A percentile compares a stretch with the other conserved stretches of the same genome.
These are phyloP conservation scores for Macropodus opercularis DNA, from an alignment of 2,797 vertebrate genomes.

Conservation along the genomic window DNA sequence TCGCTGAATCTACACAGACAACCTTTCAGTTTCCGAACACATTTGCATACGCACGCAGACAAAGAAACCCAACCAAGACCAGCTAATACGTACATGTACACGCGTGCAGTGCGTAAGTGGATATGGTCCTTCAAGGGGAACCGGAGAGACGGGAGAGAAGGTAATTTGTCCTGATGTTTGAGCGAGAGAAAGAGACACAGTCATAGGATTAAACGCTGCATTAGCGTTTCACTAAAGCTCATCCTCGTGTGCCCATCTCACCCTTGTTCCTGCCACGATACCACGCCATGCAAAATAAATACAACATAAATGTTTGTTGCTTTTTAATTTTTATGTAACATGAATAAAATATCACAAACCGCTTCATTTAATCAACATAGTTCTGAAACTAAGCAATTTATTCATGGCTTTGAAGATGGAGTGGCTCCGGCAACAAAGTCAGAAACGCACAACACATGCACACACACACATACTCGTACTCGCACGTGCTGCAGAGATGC, in stretches of 20 bases:
- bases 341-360: conserved; percentile 79
- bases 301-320: conserved; percentile 74
- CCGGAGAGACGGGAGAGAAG: conserved; percentile 19
- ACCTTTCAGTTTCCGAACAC: conserved; percentile 1
- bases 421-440: conserved; percentile 53
- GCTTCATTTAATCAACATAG: conserved; percentile 71
- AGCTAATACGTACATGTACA: neutral
- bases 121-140: conserved; percentile 38
- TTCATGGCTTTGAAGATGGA: conserved; percentile 75
- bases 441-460: conserved; percentile 13
- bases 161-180: conserved; percentile 40
- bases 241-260: conserved; percentile 37
- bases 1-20: conserved; percentile 18
- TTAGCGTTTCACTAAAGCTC: conserved; percentile 50
- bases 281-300: conserved; percentile 68
- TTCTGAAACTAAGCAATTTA: conserved; percentile 70
- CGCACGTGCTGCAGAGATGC: neutral
- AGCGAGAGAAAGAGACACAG: conserved; percentile 20
- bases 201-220: conserved; percentile 53
- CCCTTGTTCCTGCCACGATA: conserved; percentile 29
- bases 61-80: neutral
- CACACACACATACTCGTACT: conserved; percentile 6
- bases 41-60: neutral
- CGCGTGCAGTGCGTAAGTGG: no score
- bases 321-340: conserved; percentile 78